Base-by-base conservation (phyloP, 2,888 invertebrate genomes). In the Leptinotarsa rubiginosa region DNA sequence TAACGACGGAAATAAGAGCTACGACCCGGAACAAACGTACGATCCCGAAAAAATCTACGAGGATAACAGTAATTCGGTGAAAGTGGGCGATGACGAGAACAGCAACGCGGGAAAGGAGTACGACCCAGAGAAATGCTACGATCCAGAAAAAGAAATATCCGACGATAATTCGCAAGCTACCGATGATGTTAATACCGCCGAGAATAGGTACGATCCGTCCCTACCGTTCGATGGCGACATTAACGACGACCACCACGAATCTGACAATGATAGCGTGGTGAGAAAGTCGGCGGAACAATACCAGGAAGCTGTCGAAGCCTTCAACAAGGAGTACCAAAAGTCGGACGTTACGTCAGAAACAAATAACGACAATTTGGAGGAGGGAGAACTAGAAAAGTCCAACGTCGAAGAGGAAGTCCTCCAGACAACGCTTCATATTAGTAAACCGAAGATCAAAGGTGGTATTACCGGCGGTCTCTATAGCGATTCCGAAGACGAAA, bases 401-500 rank as follows among this genome's bases (percentile, higher is more conserved):
- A 56, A 47, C 7, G 54, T 13, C 12, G 75, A 75, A 4, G 70
- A 72, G 16, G 54, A 74, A 41, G 54, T 47, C 54, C 50, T 12
- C 41, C 66, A 50, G 2, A 56, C 66, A 54, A 70, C 18, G 5
- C 52, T 72, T 52, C 62, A 72, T 69, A 65, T 31, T 13, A n/a
- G 31, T 20, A 76, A 72, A 69, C 65, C 76, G n/a, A 54, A 71
- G 16, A 10, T 78, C 13, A 75, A 73, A 68, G 75, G 78, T 41
- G 75, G 76, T 25, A 69, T 76, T 74, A 64, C 72, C n/a, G 75
- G 80, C 47, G 78, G 81, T 10, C 78, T 87, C 31, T 88, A 87
- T 75, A 87, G 86, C 73, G 87, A 87, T 82, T 87, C 87, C 0
- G 87, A 87, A 78, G 87, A 87, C 75, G 88, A 88, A 79, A 82